These are phyloP conservation scores for Parazoanthus swiftii DNA, from an alignment of 92 coral and sea anemone species.

Conservation along the genomic window DNA sequence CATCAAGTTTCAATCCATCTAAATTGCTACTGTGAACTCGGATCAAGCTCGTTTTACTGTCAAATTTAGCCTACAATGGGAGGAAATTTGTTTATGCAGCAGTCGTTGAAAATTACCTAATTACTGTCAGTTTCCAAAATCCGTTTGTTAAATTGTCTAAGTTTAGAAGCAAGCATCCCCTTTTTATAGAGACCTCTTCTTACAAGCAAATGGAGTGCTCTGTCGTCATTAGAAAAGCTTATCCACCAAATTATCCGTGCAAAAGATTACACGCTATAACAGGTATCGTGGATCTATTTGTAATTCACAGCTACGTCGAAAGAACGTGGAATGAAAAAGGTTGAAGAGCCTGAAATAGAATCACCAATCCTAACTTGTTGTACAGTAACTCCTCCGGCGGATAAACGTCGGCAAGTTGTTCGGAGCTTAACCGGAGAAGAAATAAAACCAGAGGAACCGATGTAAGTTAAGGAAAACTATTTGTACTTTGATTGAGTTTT, in stretches of 20 bases:
- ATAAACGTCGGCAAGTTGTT: background rate
- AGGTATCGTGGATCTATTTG: background rate
- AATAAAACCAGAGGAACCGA: conserved; percentile 25
- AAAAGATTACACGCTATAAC: background rate
- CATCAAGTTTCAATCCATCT: no score
- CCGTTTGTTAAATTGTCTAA: no score
- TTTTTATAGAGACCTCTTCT: no score
- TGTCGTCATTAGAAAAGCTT: no score
- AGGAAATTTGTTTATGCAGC: no score
- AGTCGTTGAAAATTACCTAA: no score
- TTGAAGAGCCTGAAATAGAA: conserved; percentile 18
- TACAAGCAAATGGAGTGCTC: no score
- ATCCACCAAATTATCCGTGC: background rate
- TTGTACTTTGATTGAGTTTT: background rate
- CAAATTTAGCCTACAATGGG: no score
- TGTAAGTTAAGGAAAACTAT: background rate
- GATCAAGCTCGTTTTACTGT: no score
- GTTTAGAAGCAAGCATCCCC: no score
- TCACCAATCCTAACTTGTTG: conserved; percentile 13
- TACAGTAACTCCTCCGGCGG: conserved; percentile 8
- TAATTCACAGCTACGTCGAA: background rate
- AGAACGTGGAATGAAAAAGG: background rate
- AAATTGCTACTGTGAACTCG: no score
- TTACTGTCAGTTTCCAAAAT: no score
- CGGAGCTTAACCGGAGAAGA: background rate